Evolutionary conservation across 2,113 vertebrate genomes (phyloP).

Genomic region (Protobothrops flavoviridis): DNA sequence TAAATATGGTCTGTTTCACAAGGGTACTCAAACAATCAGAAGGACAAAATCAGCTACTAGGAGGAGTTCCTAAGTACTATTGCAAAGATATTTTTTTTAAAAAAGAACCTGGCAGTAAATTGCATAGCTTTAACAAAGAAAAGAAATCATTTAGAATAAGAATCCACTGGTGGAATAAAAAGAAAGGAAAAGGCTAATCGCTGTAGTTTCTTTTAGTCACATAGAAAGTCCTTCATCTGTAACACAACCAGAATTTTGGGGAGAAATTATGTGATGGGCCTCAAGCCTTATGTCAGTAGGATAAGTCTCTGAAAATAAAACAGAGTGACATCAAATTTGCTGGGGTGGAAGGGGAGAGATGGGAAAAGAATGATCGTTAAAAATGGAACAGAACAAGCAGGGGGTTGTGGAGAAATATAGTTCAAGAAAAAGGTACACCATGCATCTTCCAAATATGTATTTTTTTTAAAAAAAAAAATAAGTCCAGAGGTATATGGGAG

Average conservation of each 20-base stretch:
- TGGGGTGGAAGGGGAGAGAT: background rate
- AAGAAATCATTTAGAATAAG: background rate
- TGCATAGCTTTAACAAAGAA: background rate
- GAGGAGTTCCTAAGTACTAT: background rate
- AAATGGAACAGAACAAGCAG: background rate
- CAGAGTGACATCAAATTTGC: background rate
- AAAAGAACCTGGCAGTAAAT: background rate
- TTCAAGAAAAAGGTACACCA: background rate
- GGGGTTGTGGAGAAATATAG: background rate
- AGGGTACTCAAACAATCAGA: background rate
- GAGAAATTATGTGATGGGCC: background rate
- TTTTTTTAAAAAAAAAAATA: background rate
- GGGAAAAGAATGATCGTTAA: background rate
- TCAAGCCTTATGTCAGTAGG: background rate
- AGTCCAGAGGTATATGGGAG: background rate
- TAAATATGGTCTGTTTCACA: background rate
- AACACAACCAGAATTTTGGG: background rate
- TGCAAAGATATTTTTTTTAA: background rate
- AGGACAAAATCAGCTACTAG: background rate
- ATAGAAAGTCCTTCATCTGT: background rate
- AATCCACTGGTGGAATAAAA: background rate
- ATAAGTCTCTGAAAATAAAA: background rate
- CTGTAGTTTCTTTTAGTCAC: background rate
- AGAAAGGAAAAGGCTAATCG: background rate
- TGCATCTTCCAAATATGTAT: background rate